These are phyloP conservation scores for Pardalotus punctatus DNA, from an alignment of 2,113 vertebrate genomes.

Conservation along the genomic window DNA sequence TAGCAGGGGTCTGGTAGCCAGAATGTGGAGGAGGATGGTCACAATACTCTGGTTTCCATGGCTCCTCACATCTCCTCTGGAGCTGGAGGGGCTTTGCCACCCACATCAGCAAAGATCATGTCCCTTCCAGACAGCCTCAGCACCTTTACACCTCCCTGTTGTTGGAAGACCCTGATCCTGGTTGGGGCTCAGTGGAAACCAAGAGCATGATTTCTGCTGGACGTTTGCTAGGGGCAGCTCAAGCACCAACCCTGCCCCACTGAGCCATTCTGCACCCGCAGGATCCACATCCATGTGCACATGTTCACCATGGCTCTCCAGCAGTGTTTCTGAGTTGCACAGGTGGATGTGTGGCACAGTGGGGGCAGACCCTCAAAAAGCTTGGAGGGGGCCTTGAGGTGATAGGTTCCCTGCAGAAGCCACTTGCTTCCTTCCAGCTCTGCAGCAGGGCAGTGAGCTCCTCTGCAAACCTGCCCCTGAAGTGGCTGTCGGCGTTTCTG, in stretches of 20 bases:
- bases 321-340: not conserved
- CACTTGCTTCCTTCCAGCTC: not conserved
- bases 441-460: not conserved
- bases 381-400: fast-evolving
- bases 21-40: not conserved
- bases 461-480: not conserved
- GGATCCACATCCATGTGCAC: fast-evolving
- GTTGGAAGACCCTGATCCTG: fast-evolving
- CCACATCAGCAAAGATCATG: not conserved
- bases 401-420: not conserved
- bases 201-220: not conserved
- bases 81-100: not conserved
- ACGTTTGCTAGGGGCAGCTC: not conserved
- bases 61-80: not conserved
- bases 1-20: fast-evolving
- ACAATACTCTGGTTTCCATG: fast-evolving
- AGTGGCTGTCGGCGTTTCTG: not conserved
- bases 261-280: not conserved
- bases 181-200: not conserved
- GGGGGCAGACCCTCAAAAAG: not conserved
- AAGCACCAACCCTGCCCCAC: not conserved
- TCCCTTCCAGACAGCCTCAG: not conserved
- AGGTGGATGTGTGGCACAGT: fast-evolving
- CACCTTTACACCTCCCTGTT: not conserved
- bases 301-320: not conserved